phyloP scores from a whole-genome alignment of 2,888 invertebrate genomes.

The Apantesis nais region DNA sequence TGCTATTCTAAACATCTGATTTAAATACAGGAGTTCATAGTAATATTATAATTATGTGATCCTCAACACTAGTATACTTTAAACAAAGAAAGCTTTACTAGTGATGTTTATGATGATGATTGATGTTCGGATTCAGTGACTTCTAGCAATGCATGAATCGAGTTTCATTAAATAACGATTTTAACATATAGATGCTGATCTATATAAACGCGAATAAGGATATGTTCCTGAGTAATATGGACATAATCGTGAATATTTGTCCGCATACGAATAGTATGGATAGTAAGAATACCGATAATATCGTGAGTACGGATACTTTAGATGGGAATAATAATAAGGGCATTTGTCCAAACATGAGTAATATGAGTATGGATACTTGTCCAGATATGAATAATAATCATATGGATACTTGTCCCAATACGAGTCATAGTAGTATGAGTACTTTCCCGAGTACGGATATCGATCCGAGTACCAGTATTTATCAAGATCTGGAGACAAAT shows the following conservation, averaged over 20 bases:
- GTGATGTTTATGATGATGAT: background rate
- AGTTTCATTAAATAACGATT: background rate
- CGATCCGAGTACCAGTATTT: conserved; percentile 3
- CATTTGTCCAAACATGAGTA: conserved; percentile 3
- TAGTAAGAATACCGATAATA: conserved; percentile 14
- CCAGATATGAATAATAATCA: conserved; percentile 14
- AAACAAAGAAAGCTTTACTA: conserved; percentile 6
- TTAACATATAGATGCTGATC: conserved; percentile 8
- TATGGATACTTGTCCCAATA: conserved; percentile 12
- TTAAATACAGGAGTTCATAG: conserved; percentile 4
- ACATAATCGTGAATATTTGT: conserved; percentile 7
- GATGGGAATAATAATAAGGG: conserved; percentile 2
- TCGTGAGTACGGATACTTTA: conserved; percentile 2
- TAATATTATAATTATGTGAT: background rate
- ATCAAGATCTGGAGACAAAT: conserved; percentile 3
- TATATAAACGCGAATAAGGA: conserved; percentile 12
- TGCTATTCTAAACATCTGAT: background rate
- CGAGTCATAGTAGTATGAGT: background rate
- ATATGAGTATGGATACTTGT: conserved; percentile 15
- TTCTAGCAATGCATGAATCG: background rate
- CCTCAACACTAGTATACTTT: conserved; percentile 4
- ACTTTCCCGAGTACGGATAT: conserved; percentile 2
- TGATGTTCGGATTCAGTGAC: background rate
- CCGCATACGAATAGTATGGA: conserved; percentile 5
- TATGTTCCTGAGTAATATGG: conserved; percentile 13